These are phyloP conservation scores for Xiphophorus couchianus DNA, from an alignment of 2,113 vertebrate genomes.

Conservation along the genomic window DNA sequence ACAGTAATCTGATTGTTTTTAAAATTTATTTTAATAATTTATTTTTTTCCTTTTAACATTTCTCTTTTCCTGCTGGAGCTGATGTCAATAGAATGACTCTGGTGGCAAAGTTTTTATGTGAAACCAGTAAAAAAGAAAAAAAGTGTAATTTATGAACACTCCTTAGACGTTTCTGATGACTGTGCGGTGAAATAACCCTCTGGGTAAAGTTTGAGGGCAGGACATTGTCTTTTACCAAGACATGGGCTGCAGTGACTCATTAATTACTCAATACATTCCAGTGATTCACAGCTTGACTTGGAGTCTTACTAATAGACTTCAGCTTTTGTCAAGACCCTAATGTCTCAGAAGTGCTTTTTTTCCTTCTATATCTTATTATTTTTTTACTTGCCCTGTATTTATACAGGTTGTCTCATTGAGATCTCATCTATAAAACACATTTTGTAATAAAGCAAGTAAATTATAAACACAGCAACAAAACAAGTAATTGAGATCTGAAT, in stretches of 20 bases:
- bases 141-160: not conserved
- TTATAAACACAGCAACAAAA: no score
- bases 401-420: no score
- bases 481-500: no score
- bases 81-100: not conserved
- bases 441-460: no score
- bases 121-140: not conserved
- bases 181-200: not conserved
- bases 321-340: not conserved
- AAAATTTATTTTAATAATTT: not conserved
- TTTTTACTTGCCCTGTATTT: no score
- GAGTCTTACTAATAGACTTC: not conserved
- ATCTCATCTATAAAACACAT: no score
- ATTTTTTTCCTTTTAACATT: not conserved
- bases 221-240: not conserved
- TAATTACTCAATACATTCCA: not conserved
- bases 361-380: not conserved
- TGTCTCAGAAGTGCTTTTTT: not conserved
- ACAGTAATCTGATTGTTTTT: no score
- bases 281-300: not conserved
- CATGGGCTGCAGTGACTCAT: not conserved
- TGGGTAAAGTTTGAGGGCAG: not conserved
- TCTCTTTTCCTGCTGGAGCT: not conserved
- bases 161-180: not conserved
- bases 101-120: not conserved